Percentiles rank a stretch among this genome's conserved stretches.
These are phyloP conservation scores for Pocillopora verrucosa DNA, from an alignment of 64 coral and sea anemone species.

Conservation along the genomic window DNA sequence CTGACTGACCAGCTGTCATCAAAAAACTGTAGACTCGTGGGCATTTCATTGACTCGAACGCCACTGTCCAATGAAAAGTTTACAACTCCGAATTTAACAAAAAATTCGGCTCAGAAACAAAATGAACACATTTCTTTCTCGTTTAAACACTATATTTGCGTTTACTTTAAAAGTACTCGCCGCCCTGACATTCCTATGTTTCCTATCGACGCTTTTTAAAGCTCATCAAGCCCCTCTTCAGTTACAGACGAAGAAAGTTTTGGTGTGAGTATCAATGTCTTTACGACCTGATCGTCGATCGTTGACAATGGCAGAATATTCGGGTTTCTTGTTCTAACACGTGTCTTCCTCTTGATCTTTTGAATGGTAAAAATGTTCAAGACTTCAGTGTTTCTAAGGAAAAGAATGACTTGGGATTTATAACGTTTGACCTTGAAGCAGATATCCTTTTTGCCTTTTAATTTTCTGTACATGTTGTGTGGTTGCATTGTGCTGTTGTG, in stretches of 20 bases:
- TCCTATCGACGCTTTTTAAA: conserved; percentile 89
- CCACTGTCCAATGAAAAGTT: conserved; percentile 45
- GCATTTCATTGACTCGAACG: conserved; percentile 20
- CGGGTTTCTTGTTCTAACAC: conserved; percentile 16
- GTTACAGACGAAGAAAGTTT: conserved; percentile 79
- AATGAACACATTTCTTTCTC: conserved; percentile 99
- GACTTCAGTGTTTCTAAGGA: conserved; percentile 97
- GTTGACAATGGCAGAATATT: background rate
- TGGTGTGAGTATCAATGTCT: conserved; percentile 77
- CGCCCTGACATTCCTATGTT: conserved; percentile 86
- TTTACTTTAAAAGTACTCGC: conserved; percentile 97
- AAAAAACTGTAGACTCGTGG: background rate
- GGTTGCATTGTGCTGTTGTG: no score
- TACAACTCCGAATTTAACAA: conserved; percentile 10
- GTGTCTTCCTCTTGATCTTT: conserved; percentile 24
- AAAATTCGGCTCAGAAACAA: background rate
- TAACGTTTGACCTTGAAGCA: conserved; percentile 88
- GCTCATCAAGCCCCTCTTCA: conserved; percentile 57
- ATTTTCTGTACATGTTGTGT: no score
- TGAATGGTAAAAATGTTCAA: conserved; percentile 91
- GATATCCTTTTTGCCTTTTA: conserved; percentile 81
- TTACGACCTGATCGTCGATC: background rate
- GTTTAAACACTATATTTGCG: conserved; percentile 94
- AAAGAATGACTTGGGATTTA: conserved; percentile 95
- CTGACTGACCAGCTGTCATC: background rate